These are phyloP conservation scores for Xanthorhoe designata DNA, from an alignment of 2,888 invertebrate species.

Conservation along the genomic window DNA sequence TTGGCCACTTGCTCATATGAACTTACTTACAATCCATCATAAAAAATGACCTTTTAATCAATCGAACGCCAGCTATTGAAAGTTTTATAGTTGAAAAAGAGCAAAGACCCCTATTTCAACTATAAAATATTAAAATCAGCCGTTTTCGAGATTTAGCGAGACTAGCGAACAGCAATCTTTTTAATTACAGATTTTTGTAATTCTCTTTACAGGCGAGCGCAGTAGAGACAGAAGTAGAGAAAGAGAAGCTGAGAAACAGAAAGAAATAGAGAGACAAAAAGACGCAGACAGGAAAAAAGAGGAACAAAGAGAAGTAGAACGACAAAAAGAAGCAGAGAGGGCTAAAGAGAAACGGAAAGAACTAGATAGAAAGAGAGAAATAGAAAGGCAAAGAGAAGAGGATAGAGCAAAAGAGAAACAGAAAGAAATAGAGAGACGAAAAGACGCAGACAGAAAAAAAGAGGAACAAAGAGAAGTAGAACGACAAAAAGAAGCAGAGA, in stretches of 20 bases:
- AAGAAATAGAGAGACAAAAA: not conserved
- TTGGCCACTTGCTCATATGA: no score
- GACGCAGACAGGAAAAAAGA: not conserved
- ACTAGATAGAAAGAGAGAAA: conserved; percentile 10
- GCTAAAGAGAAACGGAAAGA: not conserved
- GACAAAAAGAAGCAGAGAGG: not conserved
- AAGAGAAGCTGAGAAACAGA: not conserved
- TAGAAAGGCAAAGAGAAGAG: not conserved
- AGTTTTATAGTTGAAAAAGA: no score
- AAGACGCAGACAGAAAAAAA: not conserved
- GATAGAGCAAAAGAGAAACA: not conserved
- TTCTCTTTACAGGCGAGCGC: not conserved
- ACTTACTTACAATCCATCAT: no score
- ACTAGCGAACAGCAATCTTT: no score
- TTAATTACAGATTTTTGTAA: not conserved
- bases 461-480: no score
- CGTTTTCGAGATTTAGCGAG: no score
- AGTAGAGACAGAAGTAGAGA: conserved; percentile 4
- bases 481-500: not conserved
- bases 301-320: not conserved
- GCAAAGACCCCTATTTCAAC: no score
- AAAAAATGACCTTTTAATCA: no score
- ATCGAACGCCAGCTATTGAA: no score
- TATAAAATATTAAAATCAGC: no score
- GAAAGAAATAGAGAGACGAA: not conserved